Evolutionary conservation across 2,113 vertebrate genomes (phyloP), one percentile per base, ranked within the genome.

Genomic region (Coracopsis vasa): DNA sequence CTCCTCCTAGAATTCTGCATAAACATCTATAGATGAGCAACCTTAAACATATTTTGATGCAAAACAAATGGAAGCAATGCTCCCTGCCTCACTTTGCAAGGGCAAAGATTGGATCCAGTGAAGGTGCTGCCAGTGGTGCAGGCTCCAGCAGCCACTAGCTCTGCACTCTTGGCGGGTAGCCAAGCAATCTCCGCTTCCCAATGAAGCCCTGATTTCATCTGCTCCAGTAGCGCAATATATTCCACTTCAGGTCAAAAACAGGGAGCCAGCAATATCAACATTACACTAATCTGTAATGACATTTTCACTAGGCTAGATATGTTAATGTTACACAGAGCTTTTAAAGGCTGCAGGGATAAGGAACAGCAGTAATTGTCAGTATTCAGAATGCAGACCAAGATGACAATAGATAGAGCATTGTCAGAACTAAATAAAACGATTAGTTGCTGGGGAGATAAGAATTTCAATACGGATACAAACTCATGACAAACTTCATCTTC

Each of bases 211-310:
- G 97, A 98, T 97, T 97, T 97, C 98, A 98, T 98, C 98, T 98
- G 98, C 97, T 98, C 97, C 94, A 92, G 95, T 95, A 96, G 88
- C 14, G 95, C 98, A 95, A 97, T 98, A 94, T 98, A 98, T 98
- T 98, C 96, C 97, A 98, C 98, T 98, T 97, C 97, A 97, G 98
- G 98, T 98, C 98, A 98, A 98, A 98, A 98, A 96, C 97, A 93
- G 97, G 96, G 95, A 98, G 98, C 95, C 96, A 93, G 97, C 77
- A 91, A 97, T 97, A 98, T 98, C 98, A 98, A 98, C 98, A 98
- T 98, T 97, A 98, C 97, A 96, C 97, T 98, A 98, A 98, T 98
- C 98, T 98, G 98, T 98, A 98, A 98, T 98, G 98, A 98, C 98
- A 96, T 98, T 98, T 98, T 98, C 97, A 95, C 98, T 96, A 97